Conservation (phyloP, 2,113 vertebrate species). For the Nibea albiflora region DNA sequence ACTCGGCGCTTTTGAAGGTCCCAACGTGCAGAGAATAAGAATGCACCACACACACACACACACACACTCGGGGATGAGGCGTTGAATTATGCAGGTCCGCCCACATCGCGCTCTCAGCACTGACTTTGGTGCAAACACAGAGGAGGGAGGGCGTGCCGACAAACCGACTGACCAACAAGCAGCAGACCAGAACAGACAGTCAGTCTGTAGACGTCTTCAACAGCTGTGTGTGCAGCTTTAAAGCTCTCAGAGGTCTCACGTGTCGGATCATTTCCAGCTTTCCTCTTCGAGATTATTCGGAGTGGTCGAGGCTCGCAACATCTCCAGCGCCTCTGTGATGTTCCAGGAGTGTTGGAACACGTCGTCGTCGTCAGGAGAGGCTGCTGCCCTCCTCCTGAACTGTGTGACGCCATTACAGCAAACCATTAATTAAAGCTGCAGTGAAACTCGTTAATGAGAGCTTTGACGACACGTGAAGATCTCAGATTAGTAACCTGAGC, state of each 20-base stretch:
- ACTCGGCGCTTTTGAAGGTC: constrained; percentile 60
- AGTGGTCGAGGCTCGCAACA: too few relatives aligned
- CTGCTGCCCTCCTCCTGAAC: too few relatives aligned
- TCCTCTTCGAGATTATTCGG: too few relatives aligned
- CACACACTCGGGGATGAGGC: constrained; percentile 26
- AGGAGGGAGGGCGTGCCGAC: constrained; percentile 5
- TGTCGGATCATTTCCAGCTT: neutral
- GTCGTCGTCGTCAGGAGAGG: too few relatives aligned
- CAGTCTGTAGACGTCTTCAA: neutral
- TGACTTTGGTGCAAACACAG: constrained; percentile 60
- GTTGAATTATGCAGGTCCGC: constrained; percentile 70
- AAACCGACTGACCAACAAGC: constrained; percentile 41
- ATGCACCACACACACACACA: constrained; percentile 25
- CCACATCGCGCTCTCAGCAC: constrained; percentile 49
- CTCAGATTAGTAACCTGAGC: neutral
- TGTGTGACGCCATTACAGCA: too few relatives aligned
- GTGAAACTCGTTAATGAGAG: neutral
- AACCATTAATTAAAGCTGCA: neutral
- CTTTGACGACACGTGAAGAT: neutral
- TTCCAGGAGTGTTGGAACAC: too few relatives aligned
- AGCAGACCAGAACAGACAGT: constrained; percentile 36
- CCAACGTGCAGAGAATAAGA: constrained; percentile 61
- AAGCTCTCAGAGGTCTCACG: constrained; percentile 33
- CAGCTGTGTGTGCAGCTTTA: constrained; percentile 36
- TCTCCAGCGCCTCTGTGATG: too few relatives aligned